Conservation (phyloP, 2,113 vertebrate species). For the Hemicordylus capensis region DNA sequence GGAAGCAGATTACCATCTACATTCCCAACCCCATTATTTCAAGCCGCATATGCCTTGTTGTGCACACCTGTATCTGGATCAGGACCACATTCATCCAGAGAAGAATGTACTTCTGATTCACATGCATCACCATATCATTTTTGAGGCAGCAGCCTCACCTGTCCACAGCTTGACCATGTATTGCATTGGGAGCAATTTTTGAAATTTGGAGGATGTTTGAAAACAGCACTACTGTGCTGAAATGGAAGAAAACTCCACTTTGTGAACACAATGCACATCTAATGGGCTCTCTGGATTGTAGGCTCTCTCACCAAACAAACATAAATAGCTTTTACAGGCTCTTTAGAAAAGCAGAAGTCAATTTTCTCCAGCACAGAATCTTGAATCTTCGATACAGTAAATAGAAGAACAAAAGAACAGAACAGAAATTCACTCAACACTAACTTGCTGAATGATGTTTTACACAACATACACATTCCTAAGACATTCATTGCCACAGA, state of each 20-base stretch:
- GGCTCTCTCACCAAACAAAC: background rate
- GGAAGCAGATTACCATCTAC: background rate
- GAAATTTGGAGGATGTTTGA: background rate
- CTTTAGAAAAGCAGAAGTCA: constrained; percentile 46
- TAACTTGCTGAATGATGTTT: constrained; percentile 31
- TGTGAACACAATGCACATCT: background rate
- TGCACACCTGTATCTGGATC: background rate
- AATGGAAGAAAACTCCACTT: background rate
- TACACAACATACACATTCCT: constrained; percentile 14
- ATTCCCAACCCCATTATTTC: background rate
- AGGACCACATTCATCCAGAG: background rate
- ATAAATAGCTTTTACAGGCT: constrained; percentile 55
- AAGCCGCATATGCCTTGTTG: background rate
- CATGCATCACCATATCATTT: background rate
- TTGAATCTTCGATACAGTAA: constrained; percentile 48
- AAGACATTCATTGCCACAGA: constrained; percentile 13
- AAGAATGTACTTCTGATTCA: background rate
- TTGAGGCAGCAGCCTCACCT: background rate
- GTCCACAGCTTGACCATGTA: background rate
- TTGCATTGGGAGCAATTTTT: background rate
- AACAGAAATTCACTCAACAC: background rate
- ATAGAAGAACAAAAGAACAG: background rate
- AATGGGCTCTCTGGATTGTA: background rate
- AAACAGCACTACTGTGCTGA: background rate
- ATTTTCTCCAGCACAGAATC: constrained; percentile 33